Percentiles rank a stretch among this genome's conserved stretches.
Conservation (phyloP, 2,113 vertebrate species). For the Oryctolagus cuniculus region mOryCun1.1 NC_091436.1:129328001-129328500, state of each 20-base stretch:
- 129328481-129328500: slow-evolving; percentile 99
- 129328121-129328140: slow-evolving; percentile 90
- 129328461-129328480: slow-evolving; percentile 95
- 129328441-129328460: slow-evolving; percentile 85
- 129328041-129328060: slow-evolving; percentile 95
- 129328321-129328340: slow-evolving; percentile 93
- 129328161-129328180: slow-evolving; percentile 92
- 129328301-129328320: slow-evolving; percentile 96
- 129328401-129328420: slow-evolving; percentile 94
- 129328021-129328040: slow-evolving; percentile 93
- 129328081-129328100: slow-evolving; percentile 94
- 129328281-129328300: slow-evolving; percentile 80
- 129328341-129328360: slow-evolving; percentile 93
- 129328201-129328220: slow-evolving; percentile 96
- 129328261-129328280: slow-evolving; percentile 84
- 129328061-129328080: slow-evolving; percentile 91
- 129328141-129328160: slow-evolving; percentile 90
- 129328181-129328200: slow-evolving; percentile 96
- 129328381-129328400: slow-evolving; percentile 98
- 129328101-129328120: slow-evolving; percentile 91
- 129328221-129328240: slow-evolving; percentile 92
- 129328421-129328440: slow-evolving; percentile 76
- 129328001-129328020: slow-evolving; percentile 88
- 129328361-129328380: slow-evolving; percentile 95
- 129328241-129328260: slow-evolving; percentile 89